Evolutionary conservation across 2,888 invertebrate species (phyloP).

Genomic region (Drepana falcataria): DNA sequence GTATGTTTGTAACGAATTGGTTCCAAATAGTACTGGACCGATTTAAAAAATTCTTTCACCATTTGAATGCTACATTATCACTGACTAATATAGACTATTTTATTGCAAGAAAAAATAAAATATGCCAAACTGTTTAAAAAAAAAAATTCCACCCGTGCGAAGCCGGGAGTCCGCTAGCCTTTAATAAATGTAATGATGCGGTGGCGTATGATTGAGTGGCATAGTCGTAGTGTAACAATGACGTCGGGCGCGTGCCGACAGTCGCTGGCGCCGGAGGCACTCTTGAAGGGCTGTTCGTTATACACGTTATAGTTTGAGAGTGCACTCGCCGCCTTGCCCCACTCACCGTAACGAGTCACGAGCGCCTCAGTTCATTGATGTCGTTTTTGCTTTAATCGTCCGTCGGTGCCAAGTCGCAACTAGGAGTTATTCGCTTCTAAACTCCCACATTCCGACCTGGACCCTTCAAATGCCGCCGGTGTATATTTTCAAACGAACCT

Average conservation of each 20-base stretch:
- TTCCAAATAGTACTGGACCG: no score
- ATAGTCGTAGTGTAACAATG: constrained; percentile 34
- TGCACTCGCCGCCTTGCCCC: constrained; percentile 61
- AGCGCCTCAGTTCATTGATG: constrained; percentile 62
- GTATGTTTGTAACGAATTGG: no score
- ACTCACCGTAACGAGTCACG: constrained; percentile 62
- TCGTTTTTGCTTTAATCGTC: constrained; percentile 55
- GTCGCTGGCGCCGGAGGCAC: constrained; percentile 34
- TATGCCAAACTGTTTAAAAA: no score
- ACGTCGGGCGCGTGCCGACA: constrained; percentile 50
- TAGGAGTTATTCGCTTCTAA: constrained; percentile 22
- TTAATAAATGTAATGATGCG: neutral
- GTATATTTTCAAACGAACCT: constrained; percentile 24
- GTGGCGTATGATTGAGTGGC: constrained; percentile 13
- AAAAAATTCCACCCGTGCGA: no score
- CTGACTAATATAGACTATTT: no score
- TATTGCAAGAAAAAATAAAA: no score
- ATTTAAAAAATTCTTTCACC: no score
- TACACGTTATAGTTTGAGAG: constrained; percentile 64
- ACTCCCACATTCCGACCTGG: constrained; percentile 14
- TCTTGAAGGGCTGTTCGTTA: constrained; percentile 67
- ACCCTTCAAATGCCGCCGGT: constrained; percentile 1
- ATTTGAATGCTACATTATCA: no score
- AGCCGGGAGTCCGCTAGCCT: no score
- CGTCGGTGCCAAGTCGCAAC: constrained; percentile 41